Evolutionary conservation across 1,140 invertebrate genomes (phyloP), one percentile per base, ranked within the genome.

Genomic region (Bacillus rossius): DNA sequence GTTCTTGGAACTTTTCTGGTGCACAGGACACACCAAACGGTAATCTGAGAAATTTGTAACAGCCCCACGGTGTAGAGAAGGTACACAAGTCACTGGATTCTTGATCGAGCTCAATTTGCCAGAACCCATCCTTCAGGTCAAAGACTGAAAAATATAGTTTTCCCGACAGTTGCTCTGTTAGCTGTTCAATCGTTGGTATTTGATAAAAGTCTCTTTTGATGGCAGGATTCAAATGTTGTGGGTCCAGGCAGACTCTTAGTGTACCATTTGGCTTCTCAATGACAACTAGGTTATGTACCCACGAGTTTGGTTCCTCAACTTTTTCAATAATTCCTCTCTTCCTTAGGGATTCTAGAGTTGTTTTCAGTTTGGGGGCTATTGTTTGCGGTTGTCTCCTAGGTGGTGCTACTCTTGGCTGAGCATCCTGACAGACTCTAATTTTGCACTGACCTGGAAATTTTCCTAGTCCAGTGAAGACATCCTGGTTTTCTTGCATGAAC

Each of bases 71-170:
- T 17, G 22, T 38, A 23, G 19, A 20, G 17, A 53, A 25, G n/a
- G 51, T 53, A 40, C 51, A 53, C 20, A 53, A 40, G 19, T 53
- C 22, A 53, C 19, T 29, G 37, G 26, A 69, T 45, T 73, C 60
- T 13, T 71, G 55, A 38, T 64, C 65, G 5, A 78, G 60, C 17
- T 65, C 64, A 0, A 80, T 64, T 56, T 77, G 70, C 68, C 70
- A 74, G 64, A 77, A 80, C 8, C 73, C 71, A 64, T 68, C 57
- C 49, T 72, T 72, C 7, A 71, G 69, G 70, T 81, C 77, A 16
- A 80, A 57, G 38, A 70, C 72, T 7, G 69, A 71, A 63, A 78
- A 80, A 43, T 70, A 57, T 65, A 67, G 71, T 51, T 71, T 65
- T 16, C 69, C 70, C 26, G 54, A 45, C 26, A 79, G 58, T 55